Evolutionary conservation across 2,113 vertebrate species (phyloP), one percentile per base, ranked within the genome.

Genomic region (Cichladusa arquata): DNA sequence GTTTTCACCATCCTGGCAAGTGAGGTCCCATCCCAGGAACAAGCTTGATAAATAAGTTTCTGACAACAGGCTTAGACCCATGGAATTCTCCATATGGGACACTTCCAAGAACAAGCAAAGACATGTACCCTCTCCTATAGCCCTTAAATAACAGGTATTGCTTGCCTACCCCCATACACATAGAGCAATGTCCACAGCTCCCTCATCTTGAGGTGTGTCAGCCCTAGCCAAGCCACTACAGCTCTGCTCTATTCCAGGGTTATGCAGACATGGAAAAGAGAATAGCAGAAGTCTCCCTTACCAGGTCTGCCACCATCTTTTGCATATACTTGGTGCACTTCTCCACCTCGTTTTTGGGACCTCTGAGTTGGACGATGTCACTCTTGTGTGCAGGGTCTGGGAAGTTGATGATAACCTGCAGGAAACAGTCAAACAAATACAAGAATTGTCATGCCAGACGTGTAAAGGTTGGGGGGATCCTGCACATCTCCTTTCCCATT

Each of bases 291-390:
- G 11, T 22, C 6, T 22, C 20, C 93, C 67, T 98, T 98, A 99
- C 99, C 99, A 99, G 98, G 87, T 99, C 99, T 87, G 99, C 98
- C 96, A 99, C 99, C 94, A 99, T 98, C 98, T 99, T 99, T 89
- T 98, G 98, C 99, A 99, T 99, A 95, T 99, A 99, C 66, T 99
- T 99, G 8, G 99, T 98, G 94, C 99, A 99, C 95, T 99, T 99
- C 74, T 99, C 99, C 97, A 99, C 99, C 73, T 99, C 99, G 3
- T 98, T 99, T 94, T 99, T 98, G 34, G 99, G 99, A 26, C 99
- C 99, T 91, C 99, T 96, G n/a, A 99, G 98, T 82, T 99, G 99
- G 64, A 99, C 99, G 2, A 99, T 99, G 86, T 99, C 99, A 56
- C 99, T 99, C 93, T 99, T 99, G 54, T 99, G 98, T 25, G 98